Evolutionary conservation across 2,888 invertebrate species (phyloP), one percentile per base, ranked within the genome.

Genomic region (Sialis fuliginosa): DNA sequence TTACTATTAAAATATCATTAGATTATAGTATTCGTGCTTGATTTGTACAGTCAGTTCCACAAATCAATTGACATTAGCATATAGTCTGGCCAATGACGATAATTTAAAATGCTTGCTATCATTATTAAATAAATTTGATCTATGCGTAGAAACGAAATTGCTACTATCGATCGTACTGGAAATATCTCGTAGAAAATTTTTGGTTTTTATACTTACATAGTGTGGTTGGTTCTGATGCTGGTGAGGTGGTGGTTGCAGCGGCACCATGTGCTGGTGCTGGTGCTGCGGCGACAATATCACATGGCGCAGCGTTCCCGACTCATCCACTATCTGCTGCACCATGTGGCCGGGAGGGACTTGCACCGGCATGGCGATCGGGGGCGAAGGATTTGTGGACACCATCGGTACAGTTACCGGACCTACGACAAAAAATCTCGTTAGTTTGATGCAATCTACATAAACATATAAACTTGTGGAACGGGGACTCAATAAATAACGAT

Each of bases 251-350:
- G 72, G 69, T 49, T 69, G 70, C 56, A 64, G 56, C 48, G 64
- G 62, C 52, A 69, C 66, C 59, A 70, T 65, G 39, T 64, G 65
- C 56, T 75, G 79, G 58, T 79, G 81, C 50, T 64, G 65, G 55
- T 75, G 79, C 58, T 79, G 81, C 50, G 86, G 82, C 48, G 89
- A 88, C 58, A 92, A 74, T 60, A 93, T 83, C 61, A 90, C 87
- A 67, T 92, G 91, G 54, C 90, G 78, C 62, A 93, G 74, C 57
- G 82, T 82, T 52, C 86, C 86, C 64, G 76, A 81, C 67, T 92
- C 92, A 68, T 92, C 92, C 57, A 92, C 80, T 60, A 92, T 89
- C 63, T 88, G 92, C 65, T 85, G 85, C 62, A 92, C 87, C 63
- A 87, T 79, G 71, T 91, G 86, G 54, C 87, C 91, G 48, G 86